Evolutionary conservation across 1,140 invertebrate genomes (phyloP), one percentile per base, ranked within the genome.

Genomic region (Achroia grisella): DNA sequence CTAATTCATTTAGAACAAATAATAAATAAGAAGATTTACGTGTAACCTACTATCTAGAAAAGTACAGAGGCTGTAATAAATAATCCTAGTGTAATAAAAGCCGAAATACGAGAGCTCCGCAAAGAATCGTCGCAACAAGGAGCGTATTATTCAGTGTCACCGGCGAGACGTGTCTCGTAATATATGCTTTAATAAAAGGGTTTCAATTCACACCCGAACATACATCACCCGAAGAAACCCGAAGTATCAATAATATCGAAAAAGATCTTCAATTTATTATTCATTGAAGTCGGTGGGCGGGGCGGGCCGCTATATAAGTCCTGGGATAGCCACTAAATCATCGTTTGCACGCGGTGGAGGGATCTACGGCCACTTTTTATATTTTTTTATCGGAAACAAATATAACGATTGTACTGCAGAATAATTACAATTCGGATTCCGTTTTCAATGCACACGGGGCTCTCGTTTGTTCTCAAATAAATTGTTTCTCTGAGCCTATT

Each of bases 121-220:
- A 70, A 67, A 69, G 68, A 78, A 79, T 72, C 72, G 68, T 76
- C 61, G 77, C 73, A 76, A 83, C 74, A 78, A 74, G 70, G 67
- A 76, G 71, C 61, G 58, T 79, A 82, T 82, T 82, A 80, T 82
- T 84, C 80, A 77, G 68, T 80, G 80, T 84, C 80, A 74, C 51
- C 39, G 54, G 58, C 80, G 66, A 66, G 72, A 68, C 75, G 77
- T 67, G 75, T 72, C 58, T 41, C 52, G 61, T 82, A 82, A 84
- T 84, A 82, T 84, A 84, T 82, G 80, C 71, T 82, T 84, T 84
- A 81, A 84, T 84, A 84, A 82, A 84, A 84, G 71, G 74, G 72
- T 76, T 78, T 69, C 76, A 76, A 77, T 70, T 73, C 65, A 58
- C 63, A 51, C 63, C 62, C 61, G 67, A 66, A 60, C 71, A 67